Base-by-base conservation (phyloP, 1,140 invertebrate species). In the Bombus sibiricus region DNA sequence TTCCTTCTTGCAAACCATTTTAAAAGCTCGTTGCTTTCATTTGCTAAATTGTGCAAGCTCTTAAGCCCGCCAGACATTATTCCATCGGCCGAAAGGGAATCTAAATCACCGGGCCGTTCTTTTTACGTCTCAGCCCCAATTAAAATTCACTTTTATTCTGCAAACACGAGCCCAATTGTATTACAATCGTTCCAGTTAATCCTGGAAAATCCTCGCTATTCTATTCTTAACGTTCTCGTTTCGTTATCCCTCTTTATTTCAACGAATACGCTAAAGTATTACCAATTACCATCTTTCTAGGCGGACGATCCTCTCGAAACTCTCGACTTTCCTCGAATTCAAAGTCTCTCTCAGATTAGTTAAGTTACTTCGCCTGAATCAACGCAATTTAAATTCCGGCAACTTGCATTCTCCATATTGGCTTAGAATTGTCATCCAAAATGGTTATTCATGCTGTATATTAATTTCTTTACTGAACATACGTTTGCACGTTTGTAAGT, bases 41-140 rank as follows among this genome's bases (percentile, higher is more conserved):
- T 83, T 66, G 62, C 73, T 83, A 83, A 83, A 83, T 76, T 32
- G 59, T 66, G 59, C 59, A 83, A 77, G 73, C 73, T 57, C 62
- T 66, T 25, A 34, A 66, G 15, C 25, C 25, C 22, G 12, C 5
- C 81, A 34, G 57, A 34, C 72, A 75, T 75, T 74, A 72, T 83
- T 41, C 80, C 37, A 34, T 32, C 43, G n/a, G 5, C 10, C 22
- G 34, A 53, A 74, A 76, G 57, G 34, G 59, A 34, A 47, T 66
- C 59, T 32, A 57, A 83, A 83, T 83, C 41, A 28, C 22, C 69
- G 15, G 18, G 25, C 59, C 28, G 80, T 74, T 43, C 75, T 43
- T 66, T 83, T 39, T 18, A 66, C 32, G 12, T 13, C 79, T 39
- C 34, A n/a, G 13, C 18, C 39, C 37, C 41, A 25, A 53, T 66